These are phyloP conservation scores for Poeciliopsis presidionis DNA, from an alignment of 2,797 vertebrate species.

Conservation along the genomic window DNA sequence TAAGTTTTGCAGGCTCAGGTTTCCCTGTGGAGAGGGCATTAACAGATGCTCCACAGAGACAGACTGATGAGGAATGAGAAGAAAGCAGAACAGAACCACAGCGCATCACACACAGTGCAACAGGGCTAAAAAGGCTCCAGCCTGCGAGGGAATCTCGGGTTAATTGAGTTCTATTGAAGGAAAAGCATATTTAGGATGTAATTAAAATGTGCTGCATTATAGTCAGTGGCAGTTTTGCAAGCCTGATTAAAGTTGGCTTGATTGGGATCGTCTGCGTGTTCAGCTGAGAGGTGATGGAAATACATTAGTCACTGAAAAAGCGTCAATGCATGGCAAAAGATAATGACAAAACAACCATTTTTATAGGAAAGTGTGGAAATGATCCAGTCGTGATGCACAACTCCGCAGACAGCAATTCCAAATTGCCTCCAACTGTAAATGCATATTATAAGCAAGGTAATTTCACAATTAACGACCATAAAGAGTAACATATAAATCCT, in stretches of 20 bases:
- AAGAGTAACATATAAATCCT: background rate
- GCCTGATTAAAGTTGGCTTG: slow-evolving; percentile 6
- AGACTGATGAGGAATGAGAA: slow-evolving; percentile 24
- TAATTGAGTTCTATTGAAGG: background rate
- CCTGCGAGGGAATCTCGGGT: background rate
- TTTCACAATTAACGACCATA: background rate
- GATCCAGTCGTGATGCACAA: background rate
- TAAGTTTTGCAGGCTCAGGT: slow-evolving; percentile 10
- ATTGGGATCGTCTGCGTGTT: background rate
- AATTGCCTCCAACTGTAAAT: background rate
- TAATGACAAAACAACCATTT: background rate
- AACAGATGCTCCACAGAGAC: slow-evolving; percentile 41
- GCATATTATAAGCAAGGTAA: background rate
- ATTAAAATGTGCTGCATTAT: slow-evolving; percentile 4
- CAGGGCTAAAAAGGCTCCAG: slow-evolving; percentile 39
- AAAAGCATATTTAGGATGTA: slow-evolving; percentile 2
- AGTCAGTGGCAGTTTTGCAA: background rate
- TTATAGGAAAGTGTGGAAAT: background rate
- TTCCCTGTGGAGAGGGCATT: slow-evolving; percentile 26
- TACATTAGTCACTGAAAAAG: slow-evolving; percentile 5
- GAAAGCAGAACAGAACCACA: slow-evolving; percentile 35
- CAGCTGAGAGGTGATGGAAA: background rate
- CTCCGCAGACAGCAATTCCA: background rate
- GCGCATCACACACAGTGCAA: slow-evolving; percentile 55
- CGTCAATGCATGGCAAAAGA: background rate